phyloP scores from a whole-genome alignment of 2,797 vertebrate species.

The Hirundo rustica region DNA sequence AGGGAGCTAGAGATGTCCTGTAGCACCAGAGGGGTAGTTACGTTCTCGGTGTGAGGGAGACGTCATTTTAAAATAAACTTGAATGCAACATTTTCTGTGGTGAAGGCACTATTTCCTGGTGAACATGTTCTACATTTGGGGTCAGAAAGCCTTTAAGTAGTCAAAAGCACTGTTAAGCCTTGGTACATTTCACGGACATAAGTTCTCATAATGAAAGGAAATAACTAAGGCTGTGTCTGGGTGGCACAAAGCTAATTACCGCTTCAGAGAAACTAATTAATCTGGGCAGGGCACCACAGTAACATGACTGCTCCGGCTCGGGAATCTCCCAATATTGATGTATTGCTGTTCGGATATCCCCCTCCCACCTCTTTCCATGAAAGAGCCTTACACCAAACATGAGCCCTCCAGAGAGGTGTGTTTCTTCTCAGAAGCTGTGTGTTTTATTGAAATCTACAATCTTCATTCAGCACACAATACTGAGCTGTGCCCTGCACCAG shows the following conservation, averaged over 20 bases:
- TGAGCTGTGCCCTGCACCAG: not conserved
- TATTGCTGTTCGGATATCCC: not conserved
- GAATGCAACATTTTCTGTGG: not conserved
- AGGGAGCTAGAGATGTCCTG: not conserved
- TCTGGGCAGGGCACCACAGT: not conserved
- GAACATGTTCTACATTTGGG: not conserved
- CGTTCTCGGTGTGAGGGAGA: not conserved
- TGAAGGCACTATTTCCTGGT: not conserved
- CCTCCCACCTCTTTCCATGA: not conserved
- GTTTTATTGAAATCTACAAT: not conserved
- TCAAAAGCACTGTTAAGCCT: not conserved
- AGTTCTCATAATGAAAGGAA: not conserved
- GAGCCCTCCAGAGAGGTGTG: accelerated
- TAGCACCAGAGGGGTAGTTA: not conserved
- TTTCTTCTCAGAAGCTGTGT: not conserved
- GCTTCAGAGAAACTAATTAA: constrained; percentile 20
- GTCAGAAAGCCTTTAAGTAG: not conserved
- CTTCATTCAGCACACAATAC: not conserved
- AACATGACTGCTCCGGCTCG: not conserved
- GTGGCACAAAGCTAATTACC: constrained; percentile 23
- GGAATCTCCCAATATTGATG: not conserved
- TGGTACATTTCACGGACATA: not conserved
- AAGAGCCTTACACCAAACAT: not conserved
- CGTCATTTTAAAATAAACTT: not conserved
- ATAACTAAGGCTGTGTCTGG: not conserved